Base-by-base conservation (phyloP, 2,888 invertebrate species). In the Hydrotaea diabolus region DNA sequence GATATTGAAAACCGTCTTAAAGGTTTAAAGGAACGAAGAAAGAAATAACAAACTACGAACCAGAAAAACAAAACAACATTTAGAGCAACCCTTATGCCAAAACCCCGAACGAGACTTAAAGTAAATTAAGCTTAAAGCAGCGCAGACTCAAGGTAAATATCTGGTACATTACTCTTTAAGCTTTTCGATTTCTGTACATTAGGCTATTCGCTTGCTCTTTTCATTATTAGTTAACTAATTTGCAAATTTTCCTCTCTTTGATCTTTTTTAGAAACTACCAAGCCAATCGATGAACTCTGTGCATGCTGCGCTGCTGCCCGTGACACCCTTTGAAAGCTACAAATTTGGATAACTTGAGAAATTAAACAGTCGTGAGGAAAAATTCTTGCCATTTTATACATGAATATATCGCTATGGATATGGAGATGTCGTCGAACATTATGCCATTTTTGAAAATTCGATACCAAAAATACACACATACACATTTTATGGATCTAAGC, bases 1-100 rank as follows among this genome's bases (percentile, higher is more conserved):
- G 85, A 85, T 78, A 82, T 71, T 79, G 62, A 62, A 73, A 80
- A 82, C 85, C 85, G 85, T 85, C 85, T 85, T 85, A 19, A 76
- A 39, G 82, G 74, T 77, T 77, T 69, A 13, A 76, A 46, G 17
- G 59, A 69, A 79, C 69, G 39, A 19, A 53, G 71, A 31, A 23
- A 62, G 43, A 17, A 55, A 59, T 15, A 17, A 73, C 23, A 17
- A 69, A 53, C 80, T 62, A 55, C 72, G 26, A 69, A 69, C n/a
- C 17, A 15, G 21, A 55, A 74, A n/a, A 31, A 17, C 57, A 59
- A 31, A 31, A 77, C 19, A 62, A 59, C 49, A 43, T 39, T 23
- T 17, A 19, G 11, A 78, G 66, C 26, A 73, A 55, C 13, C 36
- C 3, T 17, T 55, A 55, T 46, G 46, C 69, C 66, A 31, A 81